Evolutionary conservation across 2,113 vertebrate genomes (phyloP).

Genomic region (Plestiodon gilberti): DNA sequence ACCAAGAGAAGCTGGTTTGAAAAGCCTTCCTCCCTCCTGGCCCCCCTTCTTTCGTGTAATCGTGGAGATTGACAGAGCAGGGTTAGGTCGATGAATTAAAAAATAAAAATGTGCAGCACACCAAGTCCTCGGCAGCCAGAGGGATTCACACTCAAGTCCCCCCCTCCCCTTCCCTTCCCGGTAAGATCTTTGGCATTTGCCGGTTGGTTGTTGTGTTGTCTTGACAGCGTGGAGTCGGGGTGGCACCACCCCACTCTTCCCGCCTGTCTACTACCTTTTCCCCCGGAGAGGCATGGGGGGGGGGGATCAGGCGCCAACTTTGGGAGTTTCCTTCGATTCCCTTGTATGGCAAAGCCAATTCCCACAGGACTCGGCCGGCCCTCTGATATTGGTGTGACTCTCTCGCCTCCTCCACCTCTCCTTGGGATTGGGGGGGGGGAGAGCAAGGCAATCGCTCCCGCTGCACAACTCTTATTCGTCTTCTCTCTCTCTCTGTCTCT

Average conservation of each 20-base stretch:
- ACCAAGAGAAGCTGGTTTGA: background rate
- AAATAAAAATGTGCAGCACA: background rate
- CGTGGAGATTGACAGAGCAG: background rate
- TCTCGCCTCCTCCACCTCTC: background rate
- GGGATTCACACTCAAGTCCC: background rate
- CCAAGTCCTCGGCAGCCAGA: too few species aligned
- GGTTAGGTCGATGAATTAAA: background rate
- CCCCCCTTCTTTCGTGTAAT: background rate
- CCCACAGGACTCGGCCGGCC: background rate
- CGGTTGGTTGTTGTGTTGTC: background rate
- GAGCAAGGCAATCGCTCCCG: conserved; percentile 28
- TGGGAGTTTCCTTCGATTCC: conserved; percentile 11
- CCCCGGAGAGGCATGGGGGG: too few species aligned
- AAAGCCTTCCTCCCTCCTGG: background rate
- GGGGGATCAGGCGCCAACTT: background rate
- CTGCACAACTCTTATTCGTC: conserved; percentile 18
- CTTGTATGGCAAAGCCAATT: background rate
- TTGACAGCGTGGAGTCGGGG: background rate
- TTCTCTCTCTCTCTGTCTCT: conserved; percentile 36
- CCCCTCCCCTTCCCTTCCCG: too few species aligned
- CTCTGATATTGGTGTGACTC: background rate
- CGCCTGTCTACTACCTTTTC: background rate
- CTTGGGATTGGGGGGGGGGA: background rate
- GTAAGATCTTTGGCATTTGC: background rate
- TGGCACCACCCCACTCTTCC: background rate